Evolutionary conservation across 1,140 invertebrate species (phyloP), one percentile per base, ranked within the genome.

Genomic region (Eumeta japonica): DNA sequence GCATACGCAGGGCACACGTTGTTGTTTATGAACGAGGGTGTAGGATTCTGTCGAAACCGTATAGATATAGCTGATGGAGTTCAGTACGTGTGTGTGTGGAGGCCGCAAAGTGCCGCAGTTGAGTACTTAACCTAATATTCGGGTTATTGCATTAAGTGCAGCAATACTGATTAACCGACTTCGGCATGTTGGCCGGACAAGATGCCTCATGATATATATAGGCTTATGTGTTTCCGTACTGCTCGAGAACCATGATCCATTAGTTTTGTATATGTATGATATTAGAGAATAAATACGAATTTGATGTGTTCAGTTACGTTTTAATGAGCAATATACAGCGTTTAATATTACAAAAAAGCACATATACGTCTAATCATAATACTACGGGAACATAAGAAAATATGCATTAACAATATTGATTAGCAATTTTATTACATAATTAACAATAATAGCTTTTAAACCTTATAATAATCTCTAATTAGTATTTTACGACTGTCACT

Each of bases 81-180:
- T n/a, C n/a, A n/a, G n/a, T 24, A 24, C 20, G 5, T 24, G n/a
- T 7, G 20, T 24, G n/a, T n/a, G 5, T 24, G 5, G 20, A 7
- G 20, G 20, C 20, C 20, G 20, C 20, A 24, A n/a, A n/a, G 20
- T n/a, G 20, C 20, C 20, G 20, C 20, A 7, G 20, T 51, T 43
- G 52, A 68, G 62, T 68, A 68, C 64, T 70, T 73, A 73, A 73
- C 68, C 65, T 68, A 70, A 73, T 73, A 68, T 70, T 66, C 50
- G 45, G 53, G 53, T 65, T 60, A 70, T 70, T 64, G 62, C 51
- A 50, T 73, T 62, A 64, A 34, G 43, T 45, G 55, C 47, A 52
- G 48, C 52, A 58, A 57, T 58, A 58, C 59, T 68, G 67, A 66
- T 66, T 67, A 67, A 53, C 55, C 41, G 45, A 45, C 56, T 59